These are phyloP conservation scores for Psilopsiagon aymara DNA, from an alignment of 2,113 vertebrate genomes.

Conservation along the genomic window DNA sequence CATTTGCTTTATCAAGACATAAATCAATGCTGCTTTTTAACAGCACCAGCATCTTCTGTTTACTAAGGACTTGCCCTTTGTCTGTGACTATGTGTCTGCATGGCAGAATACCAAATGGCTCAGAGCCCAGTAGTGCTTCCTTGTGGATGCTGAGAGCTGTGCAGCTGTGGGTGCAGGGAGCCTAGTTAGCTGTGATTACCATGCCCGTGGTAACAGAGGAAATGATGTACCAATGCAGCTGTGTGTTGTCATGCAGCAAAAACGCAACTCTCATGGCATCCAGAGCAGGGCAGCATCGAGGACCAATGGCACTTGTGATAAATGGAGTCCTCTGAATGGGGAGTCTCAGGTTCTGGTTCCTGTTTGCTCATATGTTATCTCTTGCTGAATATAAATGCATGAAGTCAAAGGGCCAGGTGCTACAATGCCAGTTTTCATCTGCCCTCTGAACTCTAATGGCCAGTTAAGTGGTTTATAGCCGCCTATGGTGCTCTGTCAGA, in stretches of 20 bases:
- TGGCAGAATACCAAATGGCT: background rate
- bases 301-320: background rate
- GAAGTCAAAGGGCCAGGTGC: background rate
- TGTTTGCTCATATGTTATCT: background rate
- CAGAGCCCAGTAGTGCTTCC: background rate
- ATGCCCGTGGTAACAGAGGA: background rate
- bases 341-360: background rate
- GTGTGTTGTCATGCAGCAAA: background rate
- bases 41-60: background rate
- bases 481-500: background rate
- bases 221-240: background rate
- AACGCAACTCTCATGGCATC: background rate
- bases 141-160: background rate
- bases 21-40: background rate
- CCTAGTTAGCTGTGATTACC: background rate
- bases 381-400: background rate
- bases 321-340: background rate
- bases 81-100: background rate
- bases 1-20: background rate
- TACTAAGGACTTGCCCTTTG: background rate
- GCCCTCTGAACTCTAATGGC: background rate
- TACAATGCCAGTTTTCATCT: background rate
- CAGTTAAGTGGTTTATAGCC: background rate
- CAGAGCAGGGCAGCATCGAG: background rate
- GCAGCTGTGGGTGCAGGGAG: background rate